A percentile compares a stretch with the other conserved stretches of the same genome.
Conservation (phyloP, 2,797 vertebrate genomes). For the Coluber constrictor region DNA sequence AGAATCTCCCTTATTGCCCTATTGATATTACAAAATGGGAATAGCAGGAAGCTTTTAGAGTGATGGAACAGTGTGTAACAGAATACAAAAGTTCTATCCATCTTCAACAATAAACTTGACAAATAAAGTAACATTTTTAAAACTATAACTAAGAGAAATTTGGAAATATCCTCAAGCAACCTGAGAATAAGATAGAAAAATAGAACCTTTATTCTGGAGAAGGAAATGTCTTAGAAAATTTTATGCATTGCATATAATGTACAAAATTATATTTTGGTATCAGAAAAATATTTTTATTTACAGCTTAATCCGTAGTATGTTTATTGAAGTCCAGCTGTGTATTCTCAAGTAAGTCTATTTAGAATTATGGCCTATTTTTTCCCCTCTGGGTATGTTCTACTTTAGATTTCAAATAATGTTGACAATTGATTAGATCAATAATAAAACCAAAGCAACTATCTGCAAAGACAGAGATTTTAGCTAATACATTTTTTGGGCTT, state of each 20-base stretch:
- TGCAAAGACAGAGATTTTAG: background rate
- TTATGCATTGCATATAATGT: background rate
- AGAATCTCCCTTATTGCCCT: background rate
- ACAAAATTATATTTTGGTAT: background rate
- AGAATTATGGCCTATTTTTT: background rate
- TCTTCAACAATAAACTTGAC: background rate
- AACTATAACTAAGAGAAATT: background rate
- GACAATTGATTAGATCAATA: background rate
- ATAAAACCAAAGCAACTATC: background rate
- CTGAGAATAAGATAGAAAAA: background rate
- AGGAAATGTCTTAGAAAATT: background rate
- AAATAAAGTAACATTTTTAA: background rate
- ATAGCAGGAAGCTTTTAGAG: background rate
- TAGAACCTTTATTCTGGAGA: background rate
- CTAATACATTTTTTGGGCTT: background rate
- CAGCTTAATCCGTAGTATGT: background rate
- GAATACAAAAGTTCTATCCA: background rate
- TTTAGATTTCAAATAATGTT: background rate
- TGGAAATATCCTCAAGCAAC: background rate
- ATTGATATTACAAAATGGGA: background rate
- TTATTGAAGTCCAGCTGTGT: background rate
- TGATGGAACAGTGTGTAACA: background rate
- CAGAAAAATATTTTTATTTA: background rate
- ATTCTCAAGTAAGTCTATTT: background rate
- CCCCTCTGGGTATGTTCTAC: background rate